A percentile compares a stretch with the other conserved stretches of the same genome.
phyloP scores from a whole-genome alignment of 2,113 vertebrate genomes.

The Sorex fumeus region DNA sequence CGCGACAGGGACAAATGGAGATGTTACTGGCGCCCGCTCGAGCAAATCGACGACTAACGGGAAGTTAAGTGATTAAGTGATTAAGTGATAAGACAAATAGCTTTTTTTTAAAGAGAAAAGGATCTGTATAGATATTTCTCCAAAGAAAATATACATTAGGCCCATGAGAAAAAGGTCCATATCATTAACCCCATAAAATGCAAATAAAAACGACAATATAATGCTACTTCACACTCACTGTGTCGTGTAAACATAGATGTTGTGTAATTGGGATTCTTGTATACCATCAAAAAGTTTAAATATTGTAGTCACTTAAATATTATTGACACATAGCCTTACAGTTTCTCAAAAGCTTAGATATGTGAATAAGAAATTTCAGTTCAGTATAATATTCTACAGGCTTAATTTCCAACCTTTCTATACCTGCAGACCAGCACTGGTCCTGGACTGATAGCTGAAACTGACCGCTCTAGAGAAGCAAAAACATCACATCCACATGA shows the following conservation, averaged over 20 bases:
- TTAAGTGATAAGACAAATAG: background rate
- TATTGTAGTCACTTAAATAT: background rate
- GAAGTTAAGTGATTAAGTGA: too few species aligned
- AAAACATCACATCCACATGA: background rate
- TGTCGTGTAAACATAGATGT: background rate
- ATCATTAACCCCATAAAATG: background rate
- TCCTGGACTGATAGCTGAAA: too few species aligned
- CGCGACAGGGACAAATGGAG: too few species aligned
- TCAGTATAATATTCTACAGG: too few species aligned
- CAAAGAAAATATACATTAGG: background rate
- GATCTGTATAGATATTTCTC: background rate
- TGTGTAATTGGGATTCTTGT: background rate
- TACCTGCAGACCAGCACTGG: too few species aligned
- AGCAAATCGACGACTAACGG: too few species aligned
- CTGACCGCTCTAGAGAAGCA: background rate
- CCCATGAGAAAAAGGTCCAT: background rate
- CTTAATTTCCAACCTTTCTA: too few species aligned
- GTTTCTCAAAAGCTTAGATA: background rate
- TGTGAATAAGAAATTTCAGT: background rate
- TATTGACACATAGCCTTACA: too few species aligned
- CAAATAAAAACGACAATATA: conserved; percentile 17
- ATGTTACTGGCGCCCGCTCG: too few species aligned
- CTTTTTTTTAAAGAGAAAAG: background rate
- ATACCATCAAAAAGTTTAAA: background rate
- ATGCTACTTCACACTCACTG: background rate